Percentiles rank a stretch among this genome's conserved stretches.
phyloP scores from a whole-genome alignment of 2,888 invertebrate species.

The Sphaeridia pumilis region DNA sequence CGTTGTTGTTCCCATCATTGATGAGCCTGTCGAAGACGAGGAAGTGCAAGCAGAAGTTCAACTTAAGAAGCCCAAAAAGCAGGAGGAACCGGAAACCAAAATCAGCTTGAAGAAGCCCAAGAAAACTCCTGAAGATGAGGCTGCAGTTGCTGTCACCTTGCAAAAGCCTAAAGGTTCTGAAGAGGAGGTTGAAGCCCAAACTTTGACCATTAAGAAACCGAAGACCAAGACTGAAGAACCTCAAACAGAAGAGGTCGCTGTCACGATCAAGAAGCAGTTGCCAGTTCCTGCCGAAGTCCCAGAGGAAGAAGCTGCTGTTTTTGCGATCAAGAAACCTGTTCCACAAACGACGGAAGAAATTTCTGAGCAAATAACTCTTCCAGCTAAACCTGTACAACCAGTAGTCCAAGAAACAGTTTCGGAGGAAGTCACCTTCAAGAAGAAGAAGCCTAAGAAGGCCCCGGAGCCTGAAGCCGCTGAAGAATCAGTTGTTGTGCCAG shows the following conservation, averaged over 20 bases:
- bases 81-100: conserved; percentile 10
- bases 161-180: conserved; percentile 11
- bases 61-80: conserved; percentile 1
- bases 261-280: background rate
- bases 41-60: conserved; percentile 10
- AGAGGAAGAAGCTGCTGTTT: background rate
- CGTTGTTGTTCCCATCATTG: conserved; percentile 6
- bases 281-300: conserved; percentile 4
- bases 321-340: background rate
- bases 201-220: conserved; percentile 6
- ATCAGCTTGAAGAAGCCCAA: conserved; percentile 1
- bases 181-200: conserved; percentile 6
- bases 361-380: background rate
- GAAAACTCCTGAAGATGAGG: conserved; percentile 5
- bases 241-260: background rate
- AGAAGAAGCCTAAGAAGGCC: conserved; percentile 14
- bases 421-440: conserved; percentile 15
- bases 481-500: conserved; percentile 35
- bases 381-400: background rate
- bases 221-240: background rate
- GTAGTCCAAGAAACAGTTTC: too few relatives aligned
- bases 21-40: conserved; percentile 11
- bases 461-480: conserved; percentile 31
- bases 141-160: background rate
- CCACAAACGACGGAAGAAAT: conserved; percentile 5